Base-by-base conservation (phyloP, 2,113 vertebrate genomes). In the Python bivittatus region DNA sequence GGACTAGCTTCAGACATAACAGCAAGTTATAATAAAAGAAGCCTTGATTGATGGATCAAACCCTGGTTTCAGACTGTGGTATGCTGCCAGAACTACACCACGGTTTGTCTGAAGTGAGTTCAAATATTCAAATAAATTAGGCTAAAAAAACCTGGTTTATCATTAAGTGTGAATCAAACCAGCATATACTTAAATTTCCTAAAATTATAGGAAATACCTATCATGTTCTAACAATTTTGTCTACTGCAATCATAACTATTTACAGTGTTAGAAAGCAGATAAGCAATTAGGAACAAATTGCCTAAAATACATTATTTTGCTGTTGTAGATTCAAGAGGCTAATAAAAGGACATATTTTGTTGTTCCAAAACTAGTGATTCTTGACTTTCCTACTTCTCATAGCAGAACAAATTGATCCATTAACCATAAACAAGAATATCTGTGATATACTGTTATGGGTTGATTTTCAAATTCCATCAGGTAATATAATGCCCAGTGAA, bases 191-290 rank as follows among this genome's bases (percentile, higher is more conserved):
- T 92, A 20, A 52, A 42, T 27, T 90, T 94, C 60, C 93, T 90
- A 94, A 91, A 92, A 94, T 93, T 60, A 92, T 93, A 92, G 92
- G 89, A 88, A 93, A 94, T 87, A 93, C 0, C 38, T 92, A 92
- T 20, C 92, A 94, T 85, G 94, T 93, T 91, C 48, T 22, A 42
- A 92, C 92, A 10, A 38, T 94, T 86, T 89, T 93, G 92, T 86
- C 93, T 94, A 94, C 86, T 88, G 91, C 92, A 88, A 95, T 90
- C 90, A 94, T 90, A 95, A 88, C 29, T 93, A 27, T 89, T 64
- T 54, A 42, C 15, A 57, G 57, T 90, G 89, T 64, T 64, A 52
- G 27, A 44, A 72, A 52, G 44, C 25, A 64, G 61, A 9, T 10
- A 29, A 89, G 52, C 61, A 29, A 7, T 53, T 56, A 38, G 33